Conservation (phyloP, 2,797 vertebrate species). For the Loris lydekkerianus region DNA sequence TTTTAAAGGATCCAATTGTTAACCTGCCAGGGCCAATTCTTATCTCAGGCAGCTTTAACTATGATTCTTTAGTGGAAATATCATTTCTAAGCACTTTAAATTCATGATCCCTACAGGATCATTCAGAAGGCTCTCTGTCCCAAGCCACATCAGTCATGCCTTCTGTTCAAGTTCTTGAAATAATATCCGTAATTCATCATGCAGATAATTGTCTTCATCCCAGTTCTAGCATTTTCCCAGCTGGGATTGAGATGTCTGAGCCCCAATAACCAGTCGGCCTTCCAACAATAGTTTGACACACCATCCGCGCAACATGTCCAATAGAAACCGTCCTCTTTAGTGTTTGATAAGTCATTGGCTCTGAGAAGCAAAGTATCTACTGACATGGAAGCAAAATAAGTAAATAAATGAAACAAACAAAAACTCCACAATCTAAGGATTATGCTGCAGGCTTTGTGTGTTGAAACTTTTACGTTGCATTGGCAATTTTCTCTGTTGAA, state of each 20-base stretch:
- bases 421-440: background rate
- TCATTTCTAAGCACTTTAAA: background rate
- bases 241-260: background rate
- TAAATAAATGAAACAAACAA: no score
- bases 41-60: background rate
- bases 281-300: background rate
- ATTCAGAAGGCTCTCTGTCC: background rate
- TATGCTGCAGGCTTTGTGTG: background rate
- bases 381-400: background rate
- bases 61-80: background rate
- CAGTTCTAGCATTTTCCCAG: background rate
- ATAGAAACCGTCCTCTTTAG: background rate
- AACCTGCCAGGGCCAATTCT: background rate
- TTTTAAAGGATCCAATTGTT: background rate
- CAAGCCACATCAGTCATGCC: background rate
- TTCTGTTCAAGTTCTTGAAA: slow-evolving; percentile 55
- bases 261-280: background rate
- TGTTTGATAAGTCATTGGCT: background rate
- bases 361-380: background rate
- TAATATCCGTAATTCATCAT: background rate
- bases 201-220: background rate
- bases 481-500: background rate
- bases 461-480: background rate
- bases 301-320: background rate
- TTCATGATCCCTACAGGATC: background rate